phyloP scores from a whole-genome alignment of 1,140 invertebrate genomes.

The Cecropterus lyciades region DNA sequence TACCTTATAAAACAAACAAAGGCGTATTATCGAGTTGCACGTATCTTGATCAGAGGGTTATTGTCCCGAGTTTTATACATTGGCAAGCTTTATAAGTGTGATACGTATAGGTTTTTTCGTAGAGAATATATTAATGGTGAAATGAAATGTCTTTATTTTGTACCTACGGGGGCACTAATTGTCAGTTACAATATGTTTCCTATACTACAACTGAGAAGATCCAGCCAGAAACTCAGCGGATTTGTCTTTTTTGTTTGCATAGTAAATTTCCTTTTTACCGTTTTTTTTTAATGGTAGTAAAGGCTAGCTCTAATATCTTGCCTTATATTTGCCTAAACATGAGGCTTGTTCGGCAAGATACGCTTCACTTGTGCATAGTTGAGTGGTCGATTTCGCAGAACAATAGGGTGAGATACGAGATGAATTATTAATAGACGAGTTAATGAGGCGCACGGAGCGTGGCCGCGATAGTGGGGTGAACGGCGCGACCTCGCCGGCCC shows the following conservation, averaged over 20 bases:
- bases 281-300: too few relatives aligned
- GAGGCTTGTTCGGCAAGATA: too few relatives aligned
- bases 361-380: too few relatives aligned
- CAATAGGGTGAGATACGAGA: conserved; percentile 74
- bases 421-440: conserved; percentile 77
- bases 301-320: too few relatives aligned
- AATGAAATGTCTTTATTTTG: too few relatives aligned
- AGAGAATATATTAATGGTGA: conserved; percentile 16
- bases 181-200: too few relatives aligned
- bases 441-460: conserved; percentile 63
- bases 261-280: too few relatives aligned
- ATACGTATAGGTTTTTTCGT: conserved; percentile 8
- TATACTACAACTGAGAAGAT: too few relatives aligned
- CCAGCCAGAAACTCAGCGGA: too few relatives aligned
- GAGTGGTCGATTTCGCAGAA: conserved; percentile 63
- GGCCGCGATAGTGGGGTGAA: conserved; percentile 77
- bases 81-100: conserved; percentile 34
- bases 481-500: conserved; percentile 70
- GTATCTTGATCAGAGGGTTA: conserved; percentile 41
- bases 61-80: conserved; percentile 39
- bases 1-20: conserved; percentile 23
- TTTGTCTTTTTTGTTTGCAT: too few relatives aligned
- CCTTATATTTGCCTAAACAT: too few relatives aligned
- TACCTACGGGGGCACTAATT: too few relatives aligned
- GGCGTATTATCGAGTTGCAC: conserved; percentile 23